These are phyloP conservation scores for Montipora capitata DNA, from an alignment of 92 coral and sea anemone genomes.

Conservation along the genomic window DNA sequence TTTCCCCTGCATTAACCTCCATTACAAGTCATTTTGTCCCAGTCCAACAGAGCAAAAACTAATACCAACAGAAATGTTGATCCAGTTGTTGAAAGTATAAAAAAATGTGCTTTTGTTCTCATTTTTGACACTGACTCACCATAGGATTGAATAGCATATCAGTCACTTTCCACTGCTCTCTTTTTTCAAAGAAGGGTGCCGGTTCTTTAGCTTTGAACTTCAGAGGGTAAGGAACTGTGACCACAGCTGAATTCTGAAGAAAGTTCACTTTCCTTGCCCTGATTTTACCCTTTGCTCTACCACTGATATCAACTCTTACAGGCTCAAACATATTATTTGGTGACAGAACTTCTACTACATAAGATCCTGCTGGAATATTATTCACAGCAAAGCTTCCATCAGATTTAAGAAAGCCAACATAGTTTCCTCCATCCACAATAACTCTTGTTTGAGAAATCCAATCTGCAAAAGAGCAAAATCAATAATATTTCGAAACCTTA, in stretches of 20 bases:
- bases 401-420: slow-evolving; percentile 91
- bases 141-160: slow-evolving; percentile 98
- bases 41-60: too few species aligned
- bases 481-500: too few species aligned
- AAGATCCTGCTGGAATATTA: slow-evolving; percentile 96
- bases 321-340: slow-evolving; percentile 98
- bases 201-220: slow-evolving; percentile 92
- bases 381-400: slow-evolving; percentile 95
- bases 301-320: slow-evolving; percentile 97
- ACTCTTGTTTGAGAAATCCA: slow-evolving; percentile 96
- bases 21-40: too few species aligned
- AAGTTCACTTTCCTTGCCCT: slow-evolving; percentile 98
- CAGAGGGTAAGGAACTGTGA: slow-evolving; percentile 94
- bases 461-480: slow-evolving; percentile 56
- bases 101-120: too few species aligned
- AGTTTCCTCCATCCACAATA: slow-evolving; percentile 93
- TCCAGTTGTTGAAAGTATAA: too few species aligned
- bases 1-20: too few species aligned
- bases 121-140: slow-evolving; percentile 71
- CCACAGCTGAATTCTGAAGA: slow-evolving; percentile 98
- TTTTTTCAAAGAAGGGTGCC: slow-evolving; percentile 96
- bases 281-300: slow-evolving; percentile 95
- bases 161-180: slow-evolving; percentile 94
- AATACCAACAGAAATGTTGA: too few species aligned
- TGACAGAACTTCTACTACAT: slow-evolving; percentile 94